A percentile compares a stretch with the other conserved stretches of the same genome.
Conservation (phyloP, 2,113 vertebrate species). For the Salvelinus namaycush region DNA sequence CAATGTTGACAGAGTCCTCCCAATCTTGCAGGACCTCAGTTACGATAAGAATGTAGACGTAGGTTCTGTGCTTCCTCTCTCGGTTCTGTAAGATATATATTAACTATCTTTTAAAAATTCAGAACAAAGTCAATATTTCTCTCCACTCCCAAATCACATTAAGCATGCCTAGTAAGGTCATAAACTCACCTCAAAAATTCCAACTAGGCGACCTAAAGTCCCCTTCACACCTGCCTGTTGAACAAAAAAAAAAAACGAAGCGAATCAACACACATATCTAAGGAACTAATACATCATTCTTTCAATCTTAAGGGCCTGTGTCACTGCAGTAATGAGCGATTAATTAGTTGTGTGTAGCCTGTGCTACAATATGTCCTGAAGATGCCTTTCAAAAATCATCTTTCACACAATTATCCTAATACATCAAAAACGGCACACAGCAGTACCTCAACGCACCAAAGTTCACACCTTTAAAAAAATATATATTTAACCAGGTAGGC, state of each 20-base stretch:
- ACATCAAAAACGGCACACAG: no score
- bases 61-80: slow-evolving; percentile 97
- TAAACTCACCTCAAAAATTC: slow-evolving; percentile 93
- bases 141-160: not conserved
- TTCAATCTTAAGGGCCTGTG: not conserved
- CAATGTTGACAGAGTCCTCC: slow-evolving; percentile 98
- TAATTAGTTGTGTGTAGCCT: no score
- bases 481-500: no score
- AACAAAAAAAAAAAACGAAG: slow-evolving; percentile 22
- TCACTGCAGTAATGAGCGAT: not conserved
- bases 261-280: not conserved
- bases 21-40: slow-evolving; percentile 96
- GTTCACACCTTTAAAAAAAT: no score
- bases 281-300: not conserved
- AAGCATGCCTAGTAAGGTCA: not conserved
- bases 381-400: no score
- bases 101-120: not conserved
- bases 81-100: slow-evolving; percentile 77
- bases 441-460: no score
- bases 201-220: slow-evolving; percentile 93
- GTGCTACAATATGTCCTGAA: no score
- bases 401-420: no score
- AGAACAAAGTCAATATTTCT: not conserved
- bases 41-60: slow-evolving; percentile 95
- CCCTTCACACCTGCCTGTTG: slow-evolving; percentile 96